A percentile compares a stretch with the other conserved stretches of the same genome.
Evolutionary conservation across 2,113 vertebrate genomes (phyloP).

Genomic region (Salminus brasiliensis): DNA sequence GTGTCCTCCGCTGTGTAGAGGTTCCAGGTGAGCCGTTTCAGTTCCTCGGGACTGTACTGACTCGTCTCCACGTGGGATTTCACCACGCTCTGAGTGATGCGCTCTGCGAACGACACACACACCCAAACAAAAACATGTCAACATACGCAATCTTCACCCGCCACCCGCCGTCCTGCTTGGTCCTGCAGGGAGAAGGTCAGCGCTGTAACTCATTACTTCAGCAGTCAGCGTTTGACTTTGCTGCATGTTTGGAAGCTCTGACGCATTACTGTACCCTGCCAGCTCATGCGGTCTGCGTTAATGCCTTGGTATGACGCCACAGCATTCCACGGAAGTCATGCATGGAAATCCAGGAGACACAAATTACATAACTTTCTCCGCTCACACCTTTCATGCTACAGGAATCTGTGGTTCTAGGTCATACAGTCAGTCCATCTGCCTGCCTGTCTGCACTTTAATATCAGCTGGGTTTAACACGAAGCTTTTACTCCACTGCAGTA

Average conservation of each 20-base stretch:
- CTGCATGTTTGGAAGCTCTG: background rate
- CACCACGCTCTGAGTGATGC: slow-evolving; percentile 84
- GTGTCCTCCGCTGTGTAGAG: slow-evolving; percentile 85
- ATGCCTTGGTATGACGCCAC: background rate
- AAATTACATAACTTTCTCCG: too few relatives aligned
- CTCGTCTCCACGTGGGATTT: slow-evolving; percentile 89
- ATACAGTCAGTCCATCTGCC: too few relatives aligned
- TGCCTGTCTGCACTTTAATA: too few relatives aligned
- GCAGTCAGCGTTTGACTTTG: background rate
- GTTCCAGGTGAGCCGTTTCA: slow-evolving; percentile 84
- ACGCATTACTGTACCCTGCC: background rate
- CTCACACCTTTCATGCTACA: background rate
- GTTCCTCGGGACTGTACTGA: slow-evolving; percentile 86
- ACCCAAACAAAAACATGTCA: background rate
- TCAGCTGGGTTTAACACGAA: too few relatives aligned
- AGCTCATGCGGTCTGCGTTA: background rate
- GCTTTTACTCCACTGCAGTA: too few relatives aligned
- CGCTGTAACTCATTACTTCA: background rate
- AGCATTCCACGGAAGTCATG: background rate
- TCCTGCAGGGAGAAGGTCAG: background rate
- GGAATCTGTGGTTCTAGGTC: too few relatives aligned
- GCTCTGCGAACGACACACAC: slow-evolving; percentile 71
- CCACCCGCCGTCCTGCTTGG: too few relatives aligned
- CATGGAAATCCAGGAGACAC: too few relatives aligned
- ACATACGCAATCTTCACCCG: background rate